Evolutionary conservation across 1,140 invertebrate species (phyloP).

Genomic region (Trichogramma pretiosum): DNA sequence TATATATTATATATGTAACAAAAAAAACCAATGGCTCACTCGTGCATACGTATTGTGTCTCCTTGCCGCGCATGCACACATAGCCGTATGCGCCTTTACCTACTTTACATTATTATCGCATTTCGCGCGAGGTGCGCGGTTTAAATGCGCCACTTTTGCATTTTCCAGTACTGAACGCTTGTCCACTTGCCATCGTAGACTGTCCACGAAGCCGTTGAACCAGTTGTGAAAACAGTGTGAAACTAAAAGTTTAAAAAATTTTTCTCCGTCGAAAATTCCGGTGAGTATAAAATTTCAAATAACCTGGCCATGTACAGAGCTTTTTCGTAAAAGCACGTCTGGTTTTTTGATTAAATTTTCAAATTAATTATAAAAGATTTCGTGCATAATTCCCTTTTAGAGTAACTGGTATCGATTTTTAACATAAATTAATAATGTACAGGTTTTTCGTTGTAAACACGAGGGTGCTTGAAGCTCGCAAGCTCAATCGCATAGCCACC

Average conservation of each 20-base stretch:
- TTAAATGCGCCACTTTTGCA: background rate
- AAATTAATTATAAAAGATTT: no score
- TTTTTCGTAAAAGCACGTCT: no score
- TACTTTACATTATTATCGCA: conserved; percentile 3
- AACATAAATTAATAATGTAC: background rate
- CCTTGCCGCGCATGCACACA: background rate
- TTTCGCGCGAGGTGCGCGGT: background rate
- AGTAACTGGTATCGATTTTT: no score
- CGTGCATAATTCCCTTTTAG: no score
- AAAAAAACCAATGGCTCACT: background rate
- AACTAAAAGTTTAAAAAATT: background rate
- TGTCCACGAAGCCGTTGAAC: background rate
- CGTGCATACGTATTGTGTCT: conserved; percentile 3
- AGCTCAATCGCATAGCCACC: no score
- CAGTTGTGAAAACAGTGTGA: background rate
- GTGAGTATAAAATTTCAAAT: conserved; percentile 1
- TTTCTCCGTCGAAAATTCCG: conserved; percentile 14
- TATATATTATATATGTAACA: no score
- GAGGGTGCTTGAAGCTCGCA: no score
- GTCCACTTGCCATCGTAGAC: background rate
- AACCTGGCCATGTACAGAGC: no score
- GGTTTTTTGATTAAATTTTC: no score
- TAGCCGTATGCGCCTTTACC: background rate
- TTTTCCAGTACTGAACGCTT: background rate
- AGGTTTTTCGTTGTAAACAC: background rate